These are phyloP conservation scores for Clanis bilineata DNA, from an alignment of 2,888 invertebrate genomes.

Conservation along the genomic window DNA sequence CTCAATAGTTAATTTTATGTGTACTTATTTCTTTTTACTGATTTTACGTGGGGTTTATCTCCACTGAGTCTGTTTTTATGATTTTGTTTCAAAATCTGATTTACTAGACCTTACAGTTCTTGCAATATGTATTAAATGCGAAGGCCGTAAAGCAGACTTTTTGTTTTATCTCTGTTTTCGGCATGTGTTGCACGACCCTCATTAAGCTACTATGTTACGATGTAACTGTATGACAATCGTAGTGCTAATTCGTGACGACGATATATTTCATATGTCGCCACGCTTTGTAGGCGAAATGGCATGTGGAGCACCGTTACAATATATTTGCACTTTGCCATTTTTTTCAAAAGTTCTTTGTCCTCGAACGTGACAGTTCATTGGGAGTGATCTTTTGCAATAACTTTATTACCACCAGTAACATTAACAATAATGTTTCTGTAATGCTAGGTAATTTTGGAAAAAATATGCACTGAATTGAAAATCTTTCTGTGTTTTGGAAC, in stretches of 20 bases:
- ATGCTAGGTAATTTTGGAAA: too few relatives aligned
- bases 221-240: constrained; percentile 2
- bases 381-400: neutral
- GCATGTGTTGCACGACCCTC: neutral
- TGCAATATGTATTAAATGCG: neutral
- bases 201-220: constrained; percentile 10
- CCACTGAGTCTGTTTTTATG: neutral
- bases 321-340: constrained; percentile 11
- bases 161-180: neutral
- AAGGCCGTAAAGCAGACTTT: neutral
- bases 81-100: neutral
- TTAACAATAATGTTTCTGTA: neutral
- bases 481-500: too few relatives aligned
- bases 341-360: constrained; percentile 8
- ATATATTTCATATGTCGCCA: neutral
- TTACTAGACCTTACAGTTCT: neutral
- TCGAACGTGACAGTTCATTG: neutral
- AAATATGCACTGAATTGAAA: too few relatives aligned
- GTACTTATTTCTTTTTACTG: too few relatives aligned
- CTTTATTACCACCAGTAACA: neutral
- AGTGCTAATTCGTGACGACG: constrained; percentile 5
- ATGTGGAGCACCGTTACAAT: neutral
- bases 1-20: too few relatives aligned
- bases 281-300: neutral
- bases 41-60: too few relatives aligned